These are phyloP conservation scores for Electrophaes corylata DNA, from an alignment of 2,888 invertebrate species.

Conservation along the genomic window DNA sequence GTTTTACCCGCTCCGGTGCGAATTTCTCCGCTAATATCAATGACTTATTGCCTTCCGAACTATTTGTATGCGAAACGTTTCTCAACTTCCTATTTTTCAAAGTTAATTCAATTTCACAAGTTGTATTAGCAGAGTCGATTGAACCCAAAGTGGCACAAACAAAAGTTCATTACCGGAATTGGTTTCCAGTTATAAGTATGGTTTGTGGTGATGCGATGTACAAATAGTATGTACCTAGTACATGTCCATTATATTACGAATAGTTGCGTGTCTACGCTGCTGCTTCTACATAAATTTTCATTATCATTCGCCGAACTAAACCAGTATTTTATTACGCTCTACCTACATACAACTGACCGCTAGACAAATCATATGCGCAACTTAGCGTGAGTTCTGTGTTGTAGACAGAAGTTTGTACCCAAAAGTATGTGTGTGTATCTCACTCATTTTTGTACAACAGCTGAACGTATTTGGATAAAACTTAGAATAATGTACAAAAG, in stretches of 20 bases:
- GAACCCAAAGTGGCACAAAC: constrained; percentile 8
- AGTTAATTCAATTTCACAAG: constrained; percentile 9
- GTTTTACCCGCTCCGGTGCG: constrained; percentile 57
- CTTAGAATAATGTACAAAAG: too few species aligned
- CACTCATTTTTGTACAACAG: too few species aligned
- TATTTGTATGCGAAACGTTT: constrained; percentile 43
- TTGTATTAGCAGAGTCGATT: neutral
- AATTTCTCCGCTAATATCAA: constrained; percentile 59
- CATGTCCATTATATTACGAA: constrained; percentile 40
- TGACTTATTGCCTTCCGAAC: constrained; percentile 52
- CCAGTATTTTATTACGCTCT: constrained; percentile 28
- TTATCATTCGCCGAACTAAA: constrained; percentile 40
- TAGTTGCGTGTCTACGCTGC: constrained; percentile 43
- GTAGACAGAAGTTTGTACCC: neutral
- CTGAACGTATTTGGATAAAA: too few species aligned
- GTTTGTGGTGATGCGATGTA: constrained; percentile 21
- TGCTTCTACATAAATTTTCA: constrained; percentile 44
- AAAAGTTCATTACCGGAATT: constrained; percentile 39
- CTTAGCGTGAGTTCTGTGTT: neutral
- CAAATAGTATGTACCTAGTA: neutral
- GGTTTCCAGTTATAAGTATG: constrained; percentile 31
- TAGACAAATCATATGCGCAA: constrained; percentile 2
- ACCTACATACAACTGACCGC: constrained; percentile 2
- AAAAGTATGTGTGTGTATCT: too few species aligned
- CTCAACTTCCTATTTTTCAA: constrained; percentile 12